phyloP scores from a whole-genome alignment of 2,888 invertebrate genomes.

The Cybosia mesomella region DNA sequence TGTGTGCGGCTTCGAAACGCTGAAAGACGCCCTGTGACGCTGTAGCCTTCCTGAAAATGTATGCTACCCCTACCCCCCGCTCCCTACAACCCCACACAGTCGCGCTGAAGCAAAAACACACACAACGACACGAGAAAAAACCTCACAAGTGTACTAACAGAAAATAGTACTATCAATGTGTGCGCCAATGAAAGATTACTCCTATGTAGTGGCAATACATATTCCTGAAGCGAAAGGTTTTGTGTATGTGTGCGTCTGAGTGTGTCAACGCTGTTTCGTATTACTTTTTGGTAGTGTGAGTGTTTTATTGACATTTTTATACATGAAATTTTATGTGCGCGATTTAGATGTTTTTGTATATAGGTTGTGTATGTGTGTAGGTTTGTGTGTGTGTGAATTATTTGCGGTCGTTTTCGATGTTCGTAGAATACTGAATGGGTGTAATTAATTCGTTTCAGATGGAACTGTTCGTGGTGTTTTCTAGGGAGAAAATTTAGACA shows the following conservation, averaged over 20 bases:
- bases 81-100: constrained; percentile 45
- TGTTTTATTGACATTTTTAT: constrained; percentile 85
- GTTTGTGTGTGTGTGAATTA: constrained; percentile 70
- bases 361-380: constrained; percentile 48
- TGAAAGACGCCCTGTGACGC: constrained; percentile 86
- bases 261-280: constrained; percentile 50
- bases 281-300: constrained; percentile 61
- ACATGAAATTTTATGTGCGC: constrained; percentile 82
- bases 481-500: constrained; percentile 47
- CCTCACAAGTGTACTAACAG: constrained; percentile 63
- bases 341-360: constrained; percentile 75
- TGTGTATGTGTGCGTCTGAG: constrained; percentile 53
- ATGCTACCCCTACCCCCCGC: constrained; percentile 64
- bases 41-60: constrained; percentile 84
- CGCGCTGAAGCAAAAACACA: constrained; percentile 59
- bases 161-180: constrained; percentile 61
- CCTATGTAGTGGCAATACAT: constrained; percentile 76
- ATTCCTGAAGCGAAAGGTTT: constrained; percentile 69
- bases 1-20: constrained; percentile 84
- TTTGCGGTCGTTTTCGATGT: constrained; percentile 77
- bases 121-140: constrained; percentile 71
- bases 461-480: constrained; percentile 57
- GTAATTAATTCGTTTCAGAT: constrained; percentile 82
- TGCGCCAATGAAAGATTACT: constrained; percentile 76
- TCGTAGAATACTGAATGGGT: constrained; percentile 77